These are phyloP conservation scores for Desmodus rotundus DNA, from an alignment of 2,113 vertebrate species.

Conservation along the genomic window DNA sequence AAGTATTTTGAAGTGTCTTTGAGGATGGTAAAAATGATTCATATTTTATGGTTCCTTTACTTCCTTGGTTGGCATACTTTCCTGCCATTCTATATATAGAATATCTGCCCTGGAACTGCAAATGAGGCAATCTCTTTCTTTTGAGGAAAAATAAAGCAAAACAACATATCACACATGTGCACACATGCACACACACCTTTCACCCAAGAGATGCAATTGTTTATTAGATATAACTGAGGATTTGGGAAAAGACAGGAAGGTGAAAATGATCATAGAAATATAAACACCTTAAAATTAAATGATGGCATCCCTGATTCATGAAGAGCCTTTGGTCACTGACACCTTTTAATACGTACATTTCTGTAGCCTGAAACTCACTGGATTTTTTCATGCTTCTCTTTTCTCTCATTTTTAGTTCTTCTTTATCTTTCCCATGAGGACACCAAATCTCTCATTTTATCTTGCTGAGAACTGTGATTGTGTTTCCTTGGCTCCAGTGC, in stretches of 20 bases:
- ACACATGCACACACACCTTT: neutral
- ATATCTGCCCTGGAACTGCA: neutral
- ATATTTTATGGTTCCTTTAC: neutral
- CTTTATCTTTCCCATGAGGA: neutral
- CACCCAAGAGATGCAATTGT: neutral
- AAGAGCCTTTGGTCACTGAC: neutral
- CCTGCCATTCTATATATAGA: neutral
- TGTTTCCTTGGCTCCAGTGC: neutral
- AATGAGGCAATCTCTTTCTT: neutral
- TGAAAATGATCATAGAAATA: neutral
- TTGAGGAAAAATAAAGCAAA: neutral
- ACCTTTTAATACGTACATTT: neutral
- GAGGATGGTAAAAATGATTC: neutral
- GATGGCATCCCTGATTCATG: neutral
- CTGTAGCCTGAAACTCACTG: neutral
- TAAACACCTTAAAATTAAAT: neutral
- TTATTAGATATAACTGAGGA: neutral
- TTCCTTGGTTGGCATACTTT: neutral
- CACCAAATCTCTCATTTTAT: neutral
- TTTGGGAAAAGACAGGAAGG: neutral
- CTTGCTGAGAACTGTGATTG: neutral
- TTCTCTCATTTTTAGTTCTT: neutral
- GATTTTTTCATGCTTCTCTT: neutral
- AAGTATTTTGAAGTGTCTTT: neutral
- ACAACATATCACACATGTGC: neutral